Percentiles rank a stretch among this genome's conserved stretches.
These are phyloP conservation scores for Agelas oroides DNA, from an alignment of 37 sponge, comb jelly and placozoan species.

Conservation along the genomic window DNA sequence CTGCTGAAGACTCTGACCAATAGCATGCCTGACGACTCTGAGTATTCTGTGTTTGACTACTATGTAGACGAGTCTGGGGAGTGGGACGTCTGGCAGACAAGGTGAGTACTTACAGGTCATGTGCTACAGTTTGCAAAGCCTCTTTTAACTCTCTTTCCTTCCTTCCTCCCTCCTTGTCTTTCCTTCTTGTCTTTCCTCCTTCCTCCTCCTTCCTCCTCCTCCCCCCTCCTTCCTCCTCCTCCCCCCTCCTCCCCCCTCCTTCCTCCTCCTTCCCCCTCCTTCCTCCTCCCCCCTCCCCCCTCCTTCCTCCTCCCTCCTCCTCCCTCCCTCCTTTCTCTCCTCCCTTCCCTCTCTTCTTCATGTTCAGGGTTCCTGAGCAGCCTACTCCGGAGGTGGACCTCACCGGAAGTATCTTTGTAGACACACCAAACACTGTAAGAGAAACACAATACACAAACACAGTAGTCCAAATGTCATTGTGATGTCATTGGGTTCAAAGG, in stretches of 20 bases:
- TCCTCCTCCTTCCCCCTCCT: background rate
- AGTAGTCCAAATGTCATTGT: too few species aligned
- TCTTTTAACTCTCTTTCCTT: too few species aligned
- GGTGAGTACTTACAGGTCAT: constrained; percentile 18
- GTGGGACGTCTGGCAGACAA: constrained; percentile 90
- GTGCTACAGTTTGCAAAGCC: too few species aligned
- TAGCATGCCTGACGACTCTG: constrained; percentile 89
- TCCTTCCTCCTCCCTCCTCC: background rate
- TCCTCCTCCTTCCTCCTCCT: background rate
- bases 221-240: background rate
- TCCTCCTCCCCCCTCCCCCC: too few species aligned
- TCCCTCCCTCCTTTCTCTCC: too few species aligned
- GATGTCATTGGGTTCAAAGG: too few species aligned
- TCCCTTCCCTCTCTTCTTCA: background rate
- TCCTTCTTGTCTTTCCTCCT: too few species aligned
- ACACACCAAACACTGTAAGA: constrained; percentile 75
- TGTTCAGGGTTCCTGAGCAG: constrained; percentile 41
- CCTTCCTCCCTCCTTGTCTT: background rate
- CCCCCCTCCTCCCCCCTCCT: too few species aligned
- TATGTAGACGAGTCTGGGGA: constrained; percentile 97
- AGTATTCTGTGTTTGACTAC: constrained; percentile 89
- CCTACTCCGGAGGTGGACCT: constrained; percentile 36
- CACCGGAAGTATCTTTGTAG: constrained; percentile 57
- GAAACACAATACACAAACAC: too few species aligned
- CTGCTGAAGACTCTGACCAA: constrained; percentile 83